Base-by-base conservation (phyloP, 1,140 invertebrate genomes). In the Campoletis sonorensis region DNA sequence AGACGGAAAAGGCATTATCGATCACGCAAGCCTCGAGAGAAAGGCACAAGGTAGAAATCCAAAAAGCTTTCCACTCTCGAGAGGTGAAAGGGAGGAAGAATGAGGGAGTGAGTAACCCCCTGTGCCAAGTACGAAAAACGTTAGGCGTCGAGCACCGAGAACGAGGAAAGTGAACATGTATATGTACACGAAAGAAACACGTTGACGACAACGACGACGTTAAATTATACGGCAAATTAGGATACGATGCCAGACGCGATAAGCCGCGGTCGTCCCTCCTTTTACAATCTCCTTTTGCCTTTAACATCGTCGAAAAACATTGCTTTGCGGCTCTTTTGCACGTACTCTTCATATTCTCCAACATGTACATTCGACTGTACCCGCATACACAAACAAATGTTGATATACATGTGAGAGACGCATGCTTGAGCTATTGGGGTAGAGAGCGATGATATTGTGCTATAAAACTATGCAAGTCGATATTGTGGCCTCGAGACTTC, bases 211-310 rank as follows among this genome's bases (percentile, higher is more conserved):
- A 33, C 67, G 67, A 70, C 76, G 76, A 64, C 76, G 76, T 30
- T 78, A 78, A 78, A 78, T 78, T 78, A 78, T 78, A 78, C 76
- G 58, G 76, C 76, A 78, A 78, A 78, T 78, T 78, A 78, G 76
- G 76, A 78, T 67, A 40, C 76, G 76, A 78, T 78, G 76, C 76
- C 76, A 78, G 76, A 78, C 76, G 58, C 58, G 76, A 78, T 78
- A 78, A 78, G 76, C 58, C 76, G 67, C 27, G 58, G 76, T 78
- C 76, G 54, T 78, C 76, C 27, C 58, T 78, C 61, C 58, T 78
- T 78, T 78, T 64, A 78, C 76, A 78, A 78, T 67, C 40, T 49
- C 37, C 58, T 33, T 67, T 45, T 67, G 26, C 76, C 76, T 78
- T 78, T 78, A 67, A 78, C 76, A 78, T 78, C 58, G 76, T 64